Evolutionary conservation across 2,113 vertebrate species (phyloP), one percentile per base, ranked within the genome.

Genomic region (Smithornis capensis): DNA sequence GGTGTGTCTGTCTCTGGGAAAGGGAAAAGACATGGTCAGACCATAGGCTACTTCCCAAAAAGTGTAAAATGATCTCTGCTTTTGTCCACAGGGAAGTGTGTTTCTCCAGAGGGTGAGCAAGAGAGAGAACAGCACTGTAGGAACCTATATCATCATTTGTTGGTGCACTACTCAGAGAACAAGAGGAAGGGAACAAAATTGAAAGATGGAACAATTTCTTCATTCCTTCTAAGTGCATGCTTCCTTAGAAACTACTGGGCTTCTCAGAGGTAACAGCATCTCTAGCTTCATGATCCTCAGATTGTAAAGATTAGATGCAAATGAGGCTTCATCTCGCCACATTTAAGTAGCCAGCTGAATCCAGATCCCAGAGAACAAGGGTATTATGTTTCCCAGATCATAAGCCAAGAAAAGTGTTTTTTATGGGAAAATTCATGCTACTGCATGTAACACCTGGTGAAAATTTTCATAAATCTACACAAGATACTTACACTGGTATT

Each of bases 41-140:
- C 24, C 33, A 42, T 0, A 24, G 23, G 21, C 12, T 29, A 1
- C 50, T 81, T 81, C 69, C 77, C 59, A 50, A 42, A 92, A 75
- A 14, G 24, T 9, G 18, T 50, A 25, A 91, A 35, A 94, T 23
- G 19, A 80, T 86, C 53, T 60, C 45, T 74, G 18, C 40, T 44
- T 57, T 57, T 57, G 29, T 57, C 45, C 13, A 19, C 0, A 0
- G 9, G 14, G 17, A 71, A 79, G 7, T 8, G 12, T 47, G 33
- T 53, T 86, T 80, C 63, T 92, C n/a, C 44, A 62, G 44, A 73
- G 18, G 10, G 10, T 57, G 68, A 92, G 6, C 19, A 37, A 71
- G 67, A 59, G 12, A 63, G n/a, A 73, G 22, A 84, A 45, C 0
- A 64, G 38, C 19, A 31, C 62, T 42, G 5, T 37, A 64, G 23